phyloP scores from a whole-genome alignment of 1,140 invertebrate genomes.

The Orius laevigatus region DNA sequence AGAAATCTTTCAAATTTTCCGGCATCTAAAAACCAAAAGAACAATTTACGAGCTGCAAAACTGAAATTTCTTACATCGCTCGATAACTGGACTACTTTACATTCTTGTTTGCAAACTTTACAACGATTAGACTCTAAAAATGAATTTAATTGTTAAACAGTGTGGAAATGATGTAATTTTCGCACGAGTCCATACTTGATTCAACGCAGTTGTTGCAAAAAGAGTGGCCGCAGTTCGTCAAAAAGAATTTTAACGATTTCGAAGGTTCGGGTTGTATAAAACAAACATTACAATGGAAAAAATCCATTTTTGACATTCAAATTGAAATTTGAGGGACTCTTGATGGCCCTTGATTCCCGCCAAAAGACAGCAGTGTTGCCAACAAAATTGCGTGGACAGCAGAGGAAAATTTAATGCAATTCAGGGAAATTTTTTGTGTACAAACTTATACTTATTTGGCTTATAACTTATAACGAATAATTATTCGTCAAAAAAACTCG shows the following conservation, averaged over 20 bases:
- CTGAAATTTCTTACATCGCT: constrained; percentile 8
- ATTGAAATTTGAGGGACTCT: too few species aligned
- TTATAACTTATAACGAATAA: too few species aligned
- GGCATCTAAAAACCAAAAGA: constrained; percentile 9
- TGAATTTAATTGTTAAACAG: neutral
- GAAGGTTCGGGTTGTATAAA: constrained; percentile 8
- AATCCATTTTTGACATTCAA: constrained; percentile 11
- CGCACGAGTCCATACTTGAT: neutral
- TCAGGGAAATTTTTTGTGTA: too few species aligned
- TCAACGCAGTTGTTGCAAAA: constrained; percentile 11
- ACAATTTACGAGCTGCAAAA: neutral
- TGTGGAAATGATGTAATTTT: neutral
- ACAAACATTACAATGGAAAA: constrained; percentile 14
- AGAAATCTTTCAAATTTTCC: constrained; percentile 8
- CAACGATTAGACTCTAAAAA: neutral
- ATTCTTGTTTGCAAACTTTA: constrained; percentile 4
- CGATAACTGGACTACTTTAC: constrained; percentile 7
- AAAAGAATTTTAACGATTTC: constrained; percentile 6
- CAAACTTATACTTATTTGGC: too few species aligned
- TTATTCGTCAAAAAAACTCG: too few species aligned
- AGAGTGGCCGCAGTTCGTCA: constrained; percentile 14
- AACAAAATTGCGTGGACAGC: too few species aligned
- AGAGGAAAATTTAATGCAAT: too few species aligned
- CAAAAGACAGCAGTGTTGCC: too few species aligned
- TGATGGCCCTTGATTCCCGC: too few species aligned